Base-by-base conservation (phyloP, 2,113 vertebrate genomes). In the Halichoerus grypus region DNA sequence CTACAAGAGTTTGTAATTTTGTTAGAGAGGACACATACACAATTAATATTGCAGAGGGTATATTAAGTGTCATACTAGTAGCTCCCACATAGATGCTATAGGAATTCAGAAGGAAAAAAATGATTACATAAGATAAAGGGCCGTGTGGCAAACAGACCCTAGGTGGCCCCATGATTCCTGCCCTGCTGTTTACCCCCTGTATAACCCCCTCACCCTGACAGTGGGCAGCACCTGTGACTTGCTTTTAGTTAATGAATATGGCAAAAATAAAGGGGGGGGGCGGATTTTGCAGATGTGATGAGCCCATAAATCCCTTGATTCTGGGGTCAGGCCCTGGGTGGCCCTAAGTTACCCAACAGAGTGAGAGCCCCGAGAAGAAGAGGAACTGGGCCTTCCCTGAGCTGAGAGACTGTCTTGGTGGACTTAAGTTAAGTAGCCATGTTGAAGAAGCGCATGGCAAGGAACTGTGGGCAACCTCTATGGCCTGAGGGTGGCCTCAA, bases 21-120 rank as follows among this genome's bases (percentile, higher is more conserved):
- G 21, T 33, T 92, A 88, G 42, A 65, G 49, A 87, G 11, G 21
- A 76, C 46, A 71, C 22, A 57, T 7, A 59, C 42, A 24, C 42
- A 83, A 39, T 69, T 65, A 65, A 83, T 36, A 49, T 80, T 19
- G 42, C 33, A 51, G 80, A 85, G 8, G 69, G 19, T 12, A 21
- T 59, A 53, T 36, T 77, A 31, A 77, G 65, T 24, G 9, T 91
- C 67, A 33, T 31, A 51, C 42, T 80, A 72, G 46, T 24, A 15
- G 49, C 24, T 96, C 24, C 31, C 82, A 63, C 4, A 16, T 3
- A 92, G 86, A 88, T 82, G 61, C 4, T 11, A 22, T 2, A 71
- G 53, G 22, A 90, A 94, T 76, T 94, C 67, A 77, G 67, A 83
- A 77, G 61, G 19, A 65, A 63, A 63, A 92, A 67, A 69, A 91